phyloP scores from a whole-genome alignment of 2,113 vertebrate species.

The Siniperca chuatsi region DNA sequence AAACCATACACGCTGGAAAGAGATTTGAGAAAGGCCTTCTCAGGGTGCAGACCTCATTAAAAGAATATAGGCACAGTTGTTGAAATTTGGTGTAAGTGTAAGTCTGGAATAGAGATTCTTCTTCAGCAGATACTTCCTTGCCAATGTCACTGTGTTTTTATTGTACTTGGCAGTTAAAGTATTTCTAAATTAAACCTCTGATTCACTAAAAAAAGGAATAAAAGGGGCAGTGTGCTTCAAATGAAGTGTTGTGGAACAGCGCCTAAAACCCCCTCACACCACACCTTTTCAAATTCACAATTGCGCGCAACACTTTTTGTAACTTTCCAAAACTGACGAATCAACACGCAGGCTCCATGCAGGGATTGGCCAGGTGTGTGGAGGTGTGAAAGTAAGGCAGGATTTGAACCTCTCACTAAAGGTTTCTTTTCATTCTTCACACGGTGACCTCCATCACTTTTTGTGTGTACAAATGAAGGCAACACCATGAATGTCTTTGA shows the following conservation, averaged over 20 bases:
- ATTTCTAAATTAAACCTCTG: background rate
- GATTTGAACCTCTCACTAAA: background rate
- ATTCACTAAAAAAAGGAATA: background rate
- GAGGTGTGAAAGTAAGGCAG: background rate
- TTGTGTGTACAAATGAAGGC: background rate
- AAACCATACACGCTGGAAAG: background rate
- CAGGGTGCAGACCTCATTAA: background rate
- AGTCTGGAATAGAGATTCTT: background rate
- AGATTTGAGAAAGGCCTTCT: background rate
- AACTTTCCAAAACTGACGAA: no score
- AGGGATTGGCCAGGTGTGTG: background rate
- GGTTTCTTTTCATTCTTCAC: background rate
- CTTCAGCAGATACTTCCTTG: background rate
- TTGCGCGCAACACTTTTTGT: background rate
- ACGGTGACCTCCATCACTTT: background rate
- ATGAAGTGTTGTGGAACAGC: background rate
- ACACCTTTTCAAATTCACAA: background rate
- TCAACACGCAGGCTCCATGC: no score
- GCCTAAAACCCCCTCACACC: background rate
- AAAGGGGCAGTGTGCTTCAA: background rate
- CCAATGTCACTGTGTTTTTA: background rate
- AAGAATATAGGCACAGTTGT: background rate
- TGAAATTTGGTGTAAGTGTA: constrained; percentile 7
- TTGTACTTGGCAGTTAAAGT: background rate
- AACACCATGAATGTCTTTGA: background rate